Conservation (phyloP, 2,888 invertebrate species). For the Microplitis manilae region DNA sequence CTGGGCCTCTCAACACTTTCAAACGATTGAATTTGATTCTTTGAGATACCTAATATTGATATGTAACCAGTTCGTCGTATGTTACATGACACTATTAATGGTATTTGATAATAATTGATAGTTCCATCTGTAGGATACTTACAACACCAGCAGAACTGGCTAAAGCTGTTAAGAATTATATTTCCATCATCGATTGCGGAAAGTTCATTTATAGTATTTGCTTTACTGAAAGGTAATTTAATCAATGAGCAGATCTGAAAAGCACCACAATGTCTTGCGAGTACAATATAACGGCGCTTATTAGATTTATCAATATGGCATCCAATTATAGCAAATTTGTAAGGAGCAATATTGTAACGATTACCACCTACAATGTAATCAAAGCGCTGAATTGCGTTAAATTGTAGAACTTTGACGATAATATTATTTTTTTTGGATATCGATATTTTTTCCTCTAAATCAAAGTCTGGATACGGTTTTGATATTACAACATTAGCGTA, state of each 20-base stretch:
- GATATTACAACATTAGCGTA: neutral
- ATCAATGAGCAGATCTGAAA: neutral
- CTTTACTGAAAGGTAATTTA: neutral
- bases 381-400: neutral
- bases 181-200: neutral
- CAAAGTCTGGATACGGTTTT: neutral
- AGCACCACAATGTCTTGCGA: neutral
- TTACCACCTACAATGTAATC: constrained; percentile 6
- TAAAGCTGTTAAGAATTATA: neutral
- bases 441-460: neutral
- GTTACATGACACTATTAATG: neutral
- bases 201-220: neutral
- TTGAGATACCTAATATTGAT: neutral
- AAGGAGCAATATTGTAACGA: neutral
- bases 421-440: neutral
- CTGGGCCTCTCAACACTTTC: neutral
- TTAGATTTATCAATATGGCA: neutral
- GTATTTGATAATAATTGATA: neutral
- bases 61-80: constrained; percentile 4
- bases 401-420: neutral
- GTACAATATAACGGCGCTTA: neutral
- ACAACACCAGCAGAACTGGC: neutral
- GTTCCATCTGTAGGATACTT: neutral
- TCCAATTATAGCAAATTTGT: constrained; percentile 10
- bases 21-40: neutral